A percentile compares a stretch with the other conserved stretches of the same genome.
These are phyloP conservation scores for Eilema depressum DNA, from an alignment of 2,888 invertebrate species.

Conservation along the genomic window DNA sequence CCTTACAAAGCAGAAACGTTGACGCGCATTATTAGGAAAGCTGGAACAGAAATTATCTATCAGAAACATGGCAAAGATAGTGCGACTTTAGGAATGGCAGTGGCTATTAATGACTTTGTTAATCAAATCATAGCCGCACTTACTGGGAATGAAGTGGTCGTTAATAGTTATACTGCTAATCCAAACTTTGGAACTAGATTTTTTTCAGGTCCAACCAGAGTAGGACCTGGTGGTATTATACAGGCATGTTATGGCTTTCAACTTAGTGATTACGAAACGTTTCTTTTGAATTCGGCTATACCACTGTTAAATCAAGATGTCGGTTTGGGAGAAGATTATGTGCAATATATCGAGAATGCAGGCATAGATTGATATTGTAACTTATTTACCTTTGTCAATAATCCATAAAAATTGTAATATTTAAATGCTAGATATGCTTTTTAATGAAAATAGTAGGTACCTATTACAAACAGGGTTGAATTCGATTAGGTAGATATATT, in stretches of 20 bases:
- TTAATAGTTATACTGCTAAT: conserved; percentile 67
- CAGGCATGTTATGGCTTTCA: conserved; percentile 57
- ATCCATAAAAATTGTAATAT: background rate
- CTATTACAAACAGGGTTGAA: background rate
- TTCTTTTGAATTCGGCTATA: conserved; percentile 56
- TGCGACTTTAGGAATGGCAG: conserved; percentile 66
- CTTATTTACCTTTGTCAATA: background rate
- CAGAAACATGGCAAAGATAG: conserved; percentile 65
- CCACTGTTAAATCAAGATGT: conserved; percentile 65
- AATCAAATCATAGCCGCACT: conserved; percentile 65
- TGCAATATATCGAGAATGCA: conserved; percentile 52
- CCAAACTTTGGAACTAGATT: conserved; percentile 71
- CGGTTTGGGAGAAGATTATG: conserved; percentile 65
- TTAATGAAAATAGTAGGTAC: background rate
- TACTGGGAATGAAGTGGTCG: conserved; percentile 57
- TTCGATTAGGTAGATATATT: too few species aligned
- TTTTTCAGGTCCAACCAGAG: conserved; percentile 68
- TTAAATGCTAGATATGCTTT: background rate
- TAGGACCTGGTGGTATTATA: conserved; percentile 65
- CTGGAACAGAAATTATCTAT: conserved; percentile 65
- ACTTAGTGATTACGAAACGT: conserved; percentile 64
- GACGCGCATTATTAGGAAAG: conserved; percentile 66
- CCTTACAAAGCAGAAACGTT: conserved; percentile 61
- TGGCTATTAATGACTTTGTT: conserved; percentile 70
- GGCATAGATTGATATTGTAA: conserved; percentile 11